Base-by-base conservation (phyloP, 2,888 invertebrate species). In the Archips crataeganus region DNA sequence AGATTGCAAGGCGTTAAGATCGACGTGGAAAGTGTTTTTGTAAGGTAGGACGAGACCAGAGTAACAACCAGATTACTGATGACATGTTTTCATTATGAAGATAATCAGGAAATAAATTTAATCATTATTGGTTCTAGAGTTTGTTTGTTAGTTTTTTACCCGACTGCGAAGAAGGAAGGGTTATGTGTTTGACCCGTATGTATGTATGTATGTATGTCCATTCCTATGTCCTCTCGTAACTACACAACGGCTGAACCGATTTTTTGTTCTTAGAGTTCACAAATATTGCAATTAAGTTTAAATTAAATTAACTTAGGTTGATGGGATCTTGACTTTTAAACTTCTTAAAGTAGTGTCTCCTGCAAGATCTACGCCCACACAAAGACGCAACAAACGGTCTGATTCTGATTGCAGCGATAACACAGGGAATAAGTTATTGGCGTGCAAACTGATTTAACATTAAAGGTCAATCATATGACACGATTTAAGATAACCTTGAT, bases 1-100 rank as follows among this genome's bases (percentile, higher is more conserved):
- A 70, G 64, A 73, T 75, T 72, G 74, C 54, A 32, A 70, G 65
- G 73, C 73, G 73, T 65, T 49, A 65, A 42, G 32, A 54, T 74
- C 45, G 65, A 74, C 70, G 42, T 45, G 59, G 66, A 34, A 32
- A 47, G 39, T 4, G 73, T 74, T 74, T 74, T 74, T 74, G 59
- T 69, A 47, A 47, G 54, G 60, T 13, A n/a, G 42, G 13, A 54
- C 61, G 54, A 65, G 65, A 11, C 65, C 59, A 51, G 57, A 57
- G 3, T 32, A 57, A 57, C 54, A 54, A 15, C 9, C 2, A 23
- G 2, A 23, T 23, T 54, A 54, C 23, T 54, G 15, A 51, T 1
- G 15, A 15, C 23, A 8, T 15, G 6, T 54, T 54, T 54, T 13
- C n/a, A 49, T 49, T n/a, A 49, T 4, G 4, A n/a, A n/a, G 45